These are phyloP conservation scores for Hydropsyche betteni DNA, from an alignment of 2,888 invertebrate genomes.

Conservation along the genomic window DNA sequence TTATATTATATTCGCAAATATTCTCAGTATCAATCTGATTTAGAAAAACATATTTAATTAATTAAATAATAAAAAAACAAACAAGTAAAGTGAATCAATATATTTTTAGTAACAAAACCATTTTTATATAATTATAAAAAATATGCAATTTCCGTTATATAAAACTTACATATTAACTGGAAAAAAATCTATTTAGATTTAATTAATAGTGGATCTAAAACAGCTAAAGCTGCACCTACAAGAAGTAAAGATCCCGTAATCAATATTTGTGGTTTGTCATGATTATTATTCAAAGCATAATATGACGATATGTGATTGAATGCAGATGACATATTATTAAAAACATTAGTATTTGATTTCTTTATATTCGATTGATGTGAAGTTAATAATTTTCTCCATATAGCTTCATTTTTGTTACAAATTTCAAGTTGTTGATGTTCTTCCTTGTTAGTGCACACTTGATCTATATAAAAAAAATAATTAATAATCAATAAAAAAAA, in stretches of 20 bases:
- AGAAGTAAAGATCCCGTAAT: constrained; percentile 31
- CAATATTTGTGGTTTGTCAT: constrained; percentile 31
- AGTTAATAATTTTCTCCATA: constrained; percentile 10
- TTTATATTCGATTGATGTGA: background rate
- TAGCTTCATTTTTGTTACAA: background rate
- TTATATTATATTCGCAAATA: too few relatives aligned
- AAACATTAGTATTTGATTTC: background rate
- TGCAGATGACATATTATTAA: constrained; percentile 15
- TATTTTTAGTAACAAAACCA: too few relatives aligned
- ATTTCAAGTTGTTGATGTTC: background rate
- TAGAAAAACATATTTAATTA: too few relatives aligned
- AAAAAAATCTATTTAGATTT: constrained; percentile 5
- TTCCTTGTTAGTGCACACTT: background rate
- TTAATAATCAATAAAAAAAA: background rate
- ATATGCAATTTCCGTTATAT: background rate
- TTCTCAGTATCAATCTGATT: too few relatives aligned
- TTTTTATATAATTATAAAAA: too few relatives aligned
- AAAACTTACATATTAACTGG: background rate
- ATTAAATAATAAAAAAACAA: too few relatives aligned
- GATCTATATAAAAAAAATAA: constrained; percentile 28
- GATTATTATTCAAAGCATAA: background rate
- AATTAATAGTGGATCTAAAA: constrained; percentile 15
- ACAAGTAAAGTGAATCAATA: too few relatives aligned
- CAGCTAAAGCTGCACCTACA: constrained; percentile 27
- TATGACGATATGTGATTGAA: background rate